Evolutionary conservation across 2,113 vertebrate genomes (phyloP).

Genomic region (Grus americana): DNA sequence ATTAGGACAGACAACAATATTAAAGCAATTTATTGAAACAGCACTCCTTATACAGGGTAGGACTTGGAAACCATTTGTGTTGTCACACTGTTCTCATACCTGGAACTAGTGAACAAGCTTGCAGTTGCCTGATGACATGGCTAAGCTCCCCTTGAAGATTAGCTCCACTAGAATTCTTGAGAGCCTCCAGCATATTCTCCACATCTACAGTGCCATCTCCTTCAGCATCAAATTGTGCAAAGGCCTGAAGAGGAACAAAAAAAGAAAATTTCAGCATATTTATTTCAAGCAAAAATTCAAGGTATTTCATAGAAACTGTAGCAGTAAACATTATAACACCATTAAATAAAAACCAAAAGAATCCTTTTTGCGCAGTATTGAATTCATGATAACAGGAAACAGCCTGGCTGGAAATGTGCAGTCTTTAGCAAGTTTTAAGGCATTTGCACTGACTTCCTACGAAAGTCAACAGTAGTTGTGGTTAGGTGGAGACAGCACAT

Average conservation of each 20-base stretch:
- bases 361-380: rapidly evolving
- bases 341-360: neutral
- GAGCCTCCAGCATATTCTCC: slow-evolving; percentile 90
- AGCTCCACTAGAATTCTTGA: slow-evolving; percentile 93
- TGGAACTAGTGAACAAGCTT: slow-evolving; percentile 95
- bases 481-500: neutral
- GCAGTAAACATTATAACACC: neutral
- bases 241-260: slow-evolving; percentile 77
- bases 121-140: slow-evolving; percentile 93
- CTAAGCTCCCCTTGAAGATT: slow-evolving; percentile 95
- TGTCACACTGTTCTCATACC: slow-evolving; percentile 71
- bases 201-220: slow-evolving; percentile 93
- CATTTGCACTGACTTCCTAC: neutral
- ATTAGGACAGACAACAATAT: neutral
- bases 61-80: neutral
- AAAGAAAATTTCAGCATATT: neutral
- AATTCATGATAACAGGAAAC: neutral
- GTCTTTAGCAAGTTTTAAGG: neutral
- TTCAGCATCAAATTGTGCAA: slow-evolving; percentile 95
- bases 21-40: neutral
- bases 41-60: neutral
- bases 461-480: neutral
- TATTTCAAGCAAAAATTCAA: neutral
- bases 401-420: neutral
- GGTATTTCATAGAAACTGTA: neutral